Evolutionary conservation across 1,140 invertebrate species (phyloP), one percentile per base, ranked within the genome.

Genomic region (Drosophila subpulchrella): DNA sequence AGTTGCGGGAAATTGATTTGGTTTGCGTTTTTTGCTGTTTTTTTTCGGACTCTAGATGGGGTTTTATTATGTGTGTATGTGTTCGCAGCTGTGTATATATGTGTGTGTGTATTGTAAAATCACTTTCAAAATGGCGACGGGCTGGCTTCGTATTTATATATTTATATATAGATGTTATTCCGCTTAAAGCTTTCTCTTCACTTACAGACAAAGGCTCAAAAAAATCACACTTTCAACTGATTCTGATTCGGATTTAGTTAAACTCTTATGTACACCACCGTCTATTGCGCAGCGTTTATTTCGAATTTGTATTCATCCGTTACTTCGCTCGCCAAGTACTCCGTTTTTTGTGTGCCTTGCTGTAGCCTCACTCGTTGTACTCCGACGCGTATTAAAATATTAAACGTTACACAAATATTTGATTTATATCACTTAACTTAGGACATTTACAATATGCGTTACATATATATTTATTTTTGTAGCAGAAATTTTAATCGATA

Each of bases 91-190:
- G 67, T 76, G 67, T 84, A 51, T 78, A 42, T 67, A 55, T 59
- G 51, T 77, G 39, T 77, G 44, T 70, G 48, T 77, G 55, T 77
- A 67, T 78, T 75, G 79, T 88, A 88, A 88, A 89, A 89, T 89
- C 85, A 89, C 85, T 89, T 89, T 89, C 84, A 89, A 89, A 89
- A 89, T 89, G 84, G 84, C 84, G 84, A 89, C 81, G 81, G 81
- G 81, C 75, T 78, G 75, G 75, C 67, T 78, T 78, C 67, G 78
- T 85, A 78, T 84, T 77, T 83, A 72, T 78, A 78, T 78, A 78
- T 89, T 74, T 78, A 75, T 68, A 80, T 89, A 71, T 72, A 76
- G 53, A 88, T 90, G 73, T 86, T 81, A 88, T 80, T 89, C 61
- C 76, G 84, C 84, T 89, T 89, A 89, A 89, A 89, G 84, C 84